phyloP scores from a whole-genome alignment of 2,888 invertebrate genomes.

The Yponomeuta plumbellus region DNA sequence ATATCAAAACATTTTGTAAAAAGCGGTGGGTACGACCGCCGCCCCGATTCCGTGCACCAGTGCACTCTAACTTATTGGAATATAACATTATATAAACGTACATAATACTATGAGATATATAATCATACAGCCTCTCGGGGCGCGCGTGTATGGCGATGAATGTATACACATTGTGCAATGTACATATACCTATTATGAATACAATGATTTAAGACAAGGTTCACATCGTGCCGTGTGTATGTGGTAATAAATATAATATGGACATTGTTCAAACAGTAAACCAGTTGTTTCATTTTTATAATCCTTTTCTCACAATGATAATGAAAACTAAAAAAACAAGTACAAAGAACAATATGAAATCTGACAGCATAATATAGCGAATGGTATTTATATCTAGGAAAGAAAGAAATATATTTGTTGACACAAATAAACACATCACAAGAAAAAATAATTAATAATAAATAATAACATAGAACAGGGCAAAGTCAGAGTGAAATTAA shows the following conservation, averaged over 20 bases:
- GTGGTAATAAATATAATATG: conserved; percentile 92
- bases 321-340: no score
- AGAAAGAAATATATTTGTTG: no score
- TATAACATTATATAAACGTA: conserved; percentile 76
- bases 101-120: conserved; percentile 76
- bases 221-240: conserved; percentile 94
- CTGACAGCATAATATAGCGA: no score
- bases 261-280: conserved; percentile 89
- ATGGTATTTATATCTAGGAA: no score
- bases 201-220: conserved; percentile 89
- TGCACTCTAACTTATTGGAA: conserved; percentile 78
- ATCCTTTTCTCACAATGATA: conserved; percentile 22
- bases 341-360: no score
- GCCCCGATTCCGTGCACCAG: conserved; percentile 76
- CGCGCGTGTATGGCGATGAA: conserved; percentile 81
- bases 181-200: conserved; percentile 82
- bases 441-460: no score
- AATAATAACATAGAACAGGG: no score
- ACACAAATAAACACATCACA: no score
- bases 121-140: conserved; percentile 78
- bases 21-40: conserved; percentile 71
- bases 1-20: conserved; percentile 75
- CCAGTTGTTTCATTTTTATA: conserved; percentile 67
- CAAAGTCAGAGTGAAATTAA: no score
- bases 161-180: conserved; percentile 84